Conservation (phyloP, 2,113 vertebrate genomes). For the Xerus inauris region DNA sequence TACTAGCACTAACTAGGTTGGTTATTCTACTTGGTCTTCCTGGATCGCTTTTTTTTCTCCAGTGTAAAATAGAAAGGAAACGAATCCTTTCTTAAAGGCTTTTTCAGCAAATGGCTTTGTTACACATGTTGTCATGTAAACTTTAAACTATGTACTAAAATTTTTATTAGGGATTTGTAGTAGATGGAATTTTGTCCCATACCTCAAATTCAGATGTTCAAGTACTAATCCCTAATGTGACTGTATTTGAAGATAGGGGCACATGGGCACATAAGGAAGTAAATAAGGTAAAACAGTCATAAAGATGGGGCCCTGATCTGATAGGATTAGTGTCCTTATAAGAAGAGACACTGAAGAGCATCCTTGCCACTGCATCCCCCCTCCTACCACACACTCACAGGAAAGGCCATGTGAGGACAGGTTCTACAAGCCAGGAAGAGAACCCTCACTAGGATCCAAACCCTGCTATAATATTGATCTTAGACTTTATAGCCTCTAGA, state of each 20-base stretch:
- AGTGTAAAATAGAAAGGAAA: constrained; percentile 47
- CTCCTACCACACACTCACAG: not conserved
- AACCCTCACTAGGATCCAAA: not conserved
- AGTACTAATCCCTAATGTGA: not conserved
- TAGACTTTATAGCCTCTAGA: constrained; percentile 28
- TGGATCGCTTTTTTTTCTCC: not conserved
- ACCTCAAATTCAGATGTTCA: not conserved
- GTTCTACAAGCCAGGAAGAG: not conserved
- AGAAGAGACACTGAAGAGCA: not conserved
- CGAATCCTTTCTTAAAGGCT: not conserved
- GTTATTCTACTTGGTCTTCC: constrained; percentile 5
- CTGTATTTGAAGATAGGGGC: constrained; percentile 13
- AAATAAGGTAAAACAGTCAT: constrained; percentile 20
- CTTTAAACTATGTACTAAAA: not conserved
- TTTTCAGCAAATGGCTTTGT: constrained; percentile 9
- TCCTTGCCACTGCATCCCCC: not conserved
- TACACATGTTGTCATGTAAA: constrained; percentile 36
- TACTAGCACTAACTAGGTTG: not conserved
- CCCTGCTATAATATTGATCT: not conserved
- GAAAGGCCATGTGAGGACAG: not conserved
- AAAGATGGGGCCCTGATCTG: not conserved
- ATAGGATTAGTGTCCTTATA: constrained; percentile 15
- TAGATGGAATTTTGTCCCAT: not conserved
- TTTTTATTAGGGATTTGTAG: constrained; percentile 10
- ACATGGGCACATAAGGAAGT: not conserved